Evolutionary conservation across 2,797 vertebrate species (phyloP).

Genomic region (Xyrichtys novacula): DNA sequence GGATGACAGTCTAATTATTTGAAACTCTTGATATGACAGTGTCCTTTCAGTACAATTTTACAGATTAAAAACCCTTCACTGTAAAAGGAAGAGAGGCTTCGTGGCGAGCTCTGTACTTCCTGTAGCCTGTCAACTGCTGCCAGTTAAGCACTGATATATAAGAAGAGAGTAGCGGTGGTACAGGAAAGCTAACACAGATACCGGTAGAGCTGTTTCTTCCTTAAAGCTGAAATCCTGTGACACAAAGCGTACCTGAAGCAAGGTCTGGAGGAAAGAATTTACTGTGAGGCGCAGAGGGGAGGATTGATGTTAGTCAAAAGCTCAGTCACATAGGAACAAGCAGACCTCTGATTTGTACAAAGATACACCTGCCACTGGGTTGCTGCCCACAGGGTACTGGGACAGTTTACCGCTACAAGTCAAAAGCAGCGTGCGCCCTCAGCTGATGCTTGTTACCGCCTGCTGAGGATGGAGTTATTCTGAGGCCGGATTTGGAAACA

Average conservation of each 20-base stretch:
- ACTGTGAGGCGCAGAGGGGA: not conserved
- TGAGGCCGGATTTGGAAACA: constrained; percentile 9
- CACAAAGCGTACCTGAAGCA: constrained; percentile 18
- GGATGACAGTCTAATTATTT: constrained; percentile 10
- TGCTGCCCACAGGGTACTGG: constrained; percentile 14
- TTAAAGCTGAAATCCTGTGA: not conserved
- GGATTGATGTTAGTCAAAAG: constrained; percentile 9
- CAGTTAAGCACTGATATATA: constrained; percentile 19
- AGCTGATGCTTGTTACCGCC: constrained; percentile 5
- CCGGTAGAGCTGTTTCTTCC: constrained; percentile 1
- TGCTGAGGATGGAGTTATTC: constrained; percentile 8
- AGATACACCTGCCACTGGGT: constrained; percentile 46
- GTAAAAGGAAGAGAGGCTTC: not conserved
- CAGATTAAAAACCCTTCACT: not conserved
- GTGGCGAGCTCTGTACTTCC: not conserved
- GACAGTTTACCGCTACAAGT: constrained; percentile 29
- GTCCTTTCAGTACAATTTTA: constrained; percentile 4
- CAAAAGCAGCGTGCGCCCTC: constrained; percentile 21
- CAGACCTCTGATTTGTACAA: constrained; percentile 20
- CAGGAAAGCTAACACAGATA: constrained; percentile 7
- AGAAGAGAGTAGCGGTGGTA: constrained; percentile 2
- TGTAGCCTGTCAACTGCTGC: constrained; percentile 14
- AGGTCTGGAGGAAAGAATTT: constrained; percentile 33
- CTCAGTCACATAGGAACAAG: constrained; percentile 22
- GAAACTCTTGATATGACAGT: not conserved